These are phyloP conservation scores for Cetoscarus ocellatus DNA, from an alignment of 2,797 vertebrate species.

Conservation along the genomic window DNA sequence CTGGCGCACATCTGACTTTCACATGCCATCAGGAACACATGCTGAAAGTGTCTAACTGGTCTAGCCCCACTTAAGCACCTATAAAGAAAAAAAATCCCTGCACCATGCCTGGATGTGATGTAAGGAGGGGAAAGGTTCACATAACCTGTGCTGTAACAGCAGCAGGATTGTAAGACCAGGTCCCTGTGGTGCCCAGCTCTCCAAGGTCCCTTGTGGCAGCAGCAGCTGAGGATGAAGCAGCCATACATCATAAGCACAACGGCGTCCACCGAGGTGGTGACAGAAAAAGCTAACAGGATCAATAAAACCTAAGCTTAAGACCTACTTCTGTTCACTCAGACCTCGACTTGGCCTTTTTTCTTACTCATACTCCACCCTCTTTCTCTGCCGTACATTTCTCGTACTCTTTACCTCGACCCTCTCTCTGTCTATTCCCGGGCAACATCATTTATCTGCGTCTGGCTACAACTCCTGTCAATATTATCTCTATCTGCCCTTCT, in stretches of 20 bases:
- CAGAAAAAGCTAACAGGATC: conserved; percentile 77
- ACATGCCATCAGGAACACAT: too few relatives aligned
- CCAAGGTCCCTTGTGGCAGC: conserved; percentile 52
- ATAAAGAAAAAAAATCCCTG: too few relatives aligned
- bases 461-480: conserved; percentile 75
- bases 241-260: conserved; percentile 77
- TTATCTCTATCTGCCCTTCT: conserved; percentile 71
- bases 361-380: conserved; percentile 39
- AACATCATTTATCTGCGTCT: conserved; percentile 68
- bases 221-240: conserved; percentile 53
- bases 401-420: conserved; percentile 34
- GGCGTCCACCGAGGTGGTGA: conserved; percentile 70
- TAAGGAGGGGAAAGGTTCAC: conserved; percentile 37
- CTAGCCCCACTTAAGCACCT: too few relatives aligned
- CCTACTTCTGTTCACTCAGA: conserved; percentile 56
- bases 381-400: conserved; percentile 20
- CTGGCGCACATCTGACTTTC: too few relatives aligned
- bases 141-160: conserved; percentile 46
- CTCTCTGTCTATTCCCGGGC: conserved; percentile 47
- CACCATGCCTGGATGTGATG: conserved; percentile 20
- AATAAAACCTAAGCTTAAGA: conserved; percentile 73
- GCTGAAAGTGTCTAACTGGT: too few relatives aligned
- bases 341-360: conserved; percentile 44
- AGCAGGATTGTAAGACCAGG: conserved; percentile 50
- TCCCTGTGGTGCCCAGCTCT: conserved; percentile 63